phyloP scores from a whole-genome alignment of 2,888 invertebrate species.

The Loripinus fragilis region DNA sequence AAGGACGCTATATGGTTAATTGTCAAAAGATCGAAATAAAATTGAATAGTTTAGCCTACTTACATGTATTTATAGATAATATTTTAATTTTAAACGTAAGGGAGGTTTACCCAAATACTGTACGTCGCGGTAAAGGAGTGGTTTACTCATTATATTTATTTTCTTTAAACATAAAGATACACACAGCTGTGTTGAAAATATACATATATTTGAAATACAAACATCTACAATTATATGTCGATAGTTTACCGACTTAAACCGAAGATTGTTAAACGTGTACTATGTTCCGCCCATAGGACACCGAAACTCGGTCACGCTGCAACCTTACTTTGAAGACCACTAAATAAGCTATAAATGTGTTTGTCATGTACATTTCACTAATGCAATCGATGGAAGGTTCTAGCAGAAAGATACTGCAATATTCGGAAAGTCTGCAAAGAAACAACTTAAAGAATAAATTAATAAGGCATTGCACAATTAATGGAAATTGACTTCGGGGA shows the following conservation, averaged over 20 bases:
- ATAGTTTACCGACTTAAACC: not conserved
- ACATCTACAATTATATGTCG: too few relatives aligned
- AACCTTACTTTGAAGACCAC: not conserved
- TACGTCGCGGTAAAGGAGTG: too few relatives aligned
- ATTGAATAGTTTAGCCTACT: too few relatives aligned
- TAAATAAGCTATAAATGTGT: not conserved
- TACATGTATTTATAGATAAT: too few relatives aligned
- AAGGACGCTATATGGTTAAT: too few relatives aligned
- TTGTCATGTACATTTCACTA: not conserved
- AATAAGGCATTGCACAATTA: not conserved
- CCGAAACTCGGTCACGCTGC: conserved; percentile 8
- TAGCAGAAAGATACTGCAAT: not conserved
- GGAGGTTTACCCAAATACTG: too few relatives aligned
- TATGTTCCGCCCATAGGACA: conserved; percentile 1
- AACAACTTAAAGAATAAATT: not conserved
- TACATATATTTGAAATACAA: too few relatives aligned
- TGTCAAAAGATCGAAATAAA: too few relatives aligned
- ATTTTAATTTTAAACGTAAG: too few relatives aligned
- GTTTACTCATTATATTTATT: too few relatives aligned
- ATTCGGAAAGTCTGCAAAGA: not conserved
- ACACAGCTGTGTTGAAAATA: too few relatives aligned
- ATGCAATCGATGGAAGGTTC: not conserved
- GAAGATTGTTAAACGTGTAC: conserved; percentile 3
- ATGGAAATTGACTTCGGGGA: conserved; percentile 1
- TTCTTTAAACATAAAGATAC: too few relatives aligned